Evolutionary conservation across 2,888 invertebrate species (phyloP).

Genomic region (Blastobasis adustella): DNA sequence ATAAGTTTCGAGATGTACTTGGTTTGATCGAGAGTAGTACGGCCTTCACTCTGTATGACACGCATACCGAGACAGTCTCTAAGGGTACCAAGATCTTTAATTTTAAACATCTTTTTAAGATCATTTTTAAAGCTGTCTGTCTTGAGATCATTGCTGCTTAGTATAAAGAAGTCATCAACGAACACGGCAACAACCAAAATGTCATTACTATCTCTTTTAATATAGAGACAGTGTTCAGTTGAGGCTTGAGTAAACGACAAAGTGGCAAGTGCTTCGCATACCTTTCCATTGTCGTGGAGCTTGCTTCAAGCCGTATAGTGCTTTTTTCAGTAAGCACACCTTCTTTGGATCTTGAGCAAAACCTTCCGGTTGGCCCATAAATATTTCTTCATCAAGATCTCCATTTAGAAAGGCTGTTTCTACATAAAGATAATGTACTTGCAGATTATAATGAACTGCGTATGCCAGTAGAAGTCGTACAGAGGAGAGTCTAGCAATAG

Average conservation of each 20-base stretch:
- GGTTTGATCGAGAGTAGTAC: not conserved
- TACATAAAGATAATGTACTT: too few species aligned
- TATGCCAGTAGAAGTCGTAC: too few species aligned
- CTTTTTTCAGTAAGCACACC: not conserved
- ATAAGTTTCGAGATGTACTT: not conserved
- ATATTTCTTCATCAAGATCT: not conserved
- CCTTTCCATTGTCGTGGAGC: not conserved
- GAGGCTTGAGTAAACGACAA: too few species aligned
- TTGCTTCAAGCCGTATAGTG: not conserved
- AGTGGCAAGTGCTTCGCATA: not conserved
- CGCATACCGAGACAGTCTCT: not conserved
- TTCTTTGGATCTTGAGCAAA: not conserved
- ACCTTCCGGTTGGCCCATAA: not conserved
- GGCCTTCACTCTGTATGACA: too few species aligned
- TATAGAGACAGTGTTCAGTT: not conserved
- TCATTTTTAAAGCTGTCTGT: too few species aligned
- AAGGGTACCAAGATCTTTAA: too few species aligned
- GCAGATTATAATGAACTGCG: too few species aligned
- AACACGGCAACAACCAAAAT: not conserved
- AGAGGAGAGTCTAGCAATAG: too few species aligned
- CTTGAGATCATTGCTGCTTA: too few species aligned
- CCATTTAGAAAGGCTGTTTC: too few species aligned
- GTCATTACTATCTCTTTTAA: not conserved
- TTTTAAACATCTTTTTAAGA: too few species aligned
- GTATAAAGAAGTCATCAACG: too few species aligned